Percentiles rank a stretch among this genome's conserved stretches.
These are phyloP conservation scores for Chloroceryle inda DNA, from an alignment of 2,797 vertebrate genomes.

Conservation along the genomic window DNA sequence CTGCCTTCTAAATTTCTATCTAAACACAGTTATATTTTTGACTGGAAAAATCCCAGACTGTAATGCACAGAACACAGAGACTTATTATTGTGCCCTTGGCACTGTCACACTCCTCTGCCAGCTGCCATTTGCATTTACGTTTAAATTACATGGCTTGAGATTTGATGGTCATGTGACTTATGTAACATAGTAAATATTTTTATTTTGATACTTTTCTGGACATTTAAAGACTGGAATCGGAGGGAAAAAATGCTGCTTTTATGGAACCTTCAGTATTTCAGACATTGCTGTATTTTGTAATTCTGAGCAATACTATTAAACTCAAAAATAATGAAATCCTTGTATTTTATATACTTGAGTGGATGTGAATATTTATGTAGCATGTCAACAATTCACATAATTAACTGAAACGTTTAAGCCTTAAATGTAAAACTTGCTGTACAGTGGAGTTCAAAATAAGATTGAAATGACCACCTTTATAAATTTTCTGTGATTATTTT, in stretches of 20 bases:
- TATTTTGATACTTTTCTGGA: slow-evolving; percentile 30
- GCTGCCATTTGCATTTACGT: background rate
- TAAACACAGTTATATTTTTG: background rate
- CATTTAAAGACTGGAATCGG: background rate
- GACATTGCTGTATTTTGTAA: slow-evolving; percentile 65
- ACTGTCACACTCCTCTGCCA: background rate
- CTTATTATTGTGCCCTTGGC: background rate
- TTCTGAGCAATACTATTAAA: slow-evolving; percentile 67
- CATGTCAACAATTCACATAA: background rate
- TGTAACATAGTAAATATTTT: background rate
- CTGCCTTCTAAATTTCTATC: background rate
- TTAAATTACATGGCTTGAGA: background rate
- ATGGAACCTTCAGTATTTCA: slow-evolving; percentile 64
- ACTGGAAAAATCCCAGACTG: background rate
- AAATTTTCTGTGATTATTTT: background rate
- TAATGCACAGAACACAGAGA: background rate
- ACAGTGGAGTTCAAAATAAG: background rate
- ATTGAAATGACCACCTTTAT: slow-evolving; percentile 1
- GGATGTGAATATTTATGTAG: slow-evolving; percentile 5
- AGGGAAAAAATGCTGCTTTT: slow-evolving; percentile 46
- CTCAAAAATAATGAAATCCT: slow-evolving; percentile 39
- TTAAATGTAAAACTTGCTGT: background rate
- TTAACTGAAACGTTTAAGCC: background rate
- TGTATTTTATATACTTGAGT: slow-evolving; percentile 60
- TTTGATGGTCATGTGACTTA: background rate